Evolutionary conservation across 2,888 invertebrate genomes (phyloP).

Genomic region (Helleia helle): DNA sequence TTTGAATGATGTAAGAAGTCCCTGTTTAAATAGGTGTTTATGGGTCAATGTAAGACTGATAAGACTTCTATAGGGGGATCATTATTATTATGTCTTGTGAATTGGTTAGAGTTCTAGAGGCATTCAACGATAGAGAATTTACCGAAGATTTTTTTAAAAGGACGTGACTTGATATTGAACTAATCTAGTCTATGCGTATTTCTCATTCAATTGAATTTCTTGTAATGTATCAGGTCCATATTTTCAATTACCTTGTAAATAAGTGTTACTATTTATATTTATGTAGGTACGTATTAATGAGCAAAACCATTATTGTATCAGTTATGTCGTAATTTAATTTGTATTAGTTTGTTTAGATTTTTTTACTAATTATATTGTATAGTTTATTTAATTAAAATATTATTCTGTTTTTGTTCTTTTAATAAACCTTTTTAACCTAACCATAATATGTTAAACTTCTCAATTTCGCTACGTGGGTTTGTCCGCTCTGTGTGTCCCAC

Average conservation of each 20-base stretch:
- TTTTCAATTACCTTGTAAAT: not conserved
- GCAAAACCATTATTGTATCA: not conserved
- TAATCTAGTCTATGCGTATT: constrained; percentile 55
- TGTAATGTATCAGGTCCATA: not conserved
- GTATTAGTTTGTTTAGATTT: not conserved
- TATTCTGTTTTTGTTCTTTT: not conserved
- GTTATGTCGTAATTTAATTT: not conserved
- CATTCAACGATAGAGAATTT: too few relatives aligned
- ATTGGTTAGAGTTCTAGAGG: too few relatives aligned
- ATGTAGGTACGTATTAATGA: not conserved
- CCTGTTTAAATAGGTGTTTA: too few relatives aligned
- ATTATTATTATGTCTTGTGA: too few relatives aligned
- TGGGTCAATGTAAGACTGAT: too few relatives aligned
- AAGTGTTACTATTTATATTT: not conserved
- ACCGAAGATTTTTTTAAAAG: too few relatives aligned
- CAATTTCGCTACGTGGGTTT: too few relatives aligned
- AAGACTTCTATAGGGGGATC: too few relatives aligned
- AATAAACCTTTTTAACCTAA: too few relatives aligned
- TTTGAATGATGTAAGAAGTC: too few relatives aligned
- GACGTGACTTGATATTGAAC: constrained; percentile 54
- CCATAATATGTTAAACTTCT: too few relatives aligned
- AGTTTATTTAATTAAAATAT: not conserved
- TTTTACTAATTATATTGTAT: not conserved
- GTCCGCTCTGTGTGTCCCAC: too few relatives aligned
- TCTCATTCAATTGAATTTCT: not conserved